These are phyloP conservation scores for Lithobates sylvaticus DNA, from an alignment of 2,797 vertebrate species.

Conservation along the genomic window DNA sequence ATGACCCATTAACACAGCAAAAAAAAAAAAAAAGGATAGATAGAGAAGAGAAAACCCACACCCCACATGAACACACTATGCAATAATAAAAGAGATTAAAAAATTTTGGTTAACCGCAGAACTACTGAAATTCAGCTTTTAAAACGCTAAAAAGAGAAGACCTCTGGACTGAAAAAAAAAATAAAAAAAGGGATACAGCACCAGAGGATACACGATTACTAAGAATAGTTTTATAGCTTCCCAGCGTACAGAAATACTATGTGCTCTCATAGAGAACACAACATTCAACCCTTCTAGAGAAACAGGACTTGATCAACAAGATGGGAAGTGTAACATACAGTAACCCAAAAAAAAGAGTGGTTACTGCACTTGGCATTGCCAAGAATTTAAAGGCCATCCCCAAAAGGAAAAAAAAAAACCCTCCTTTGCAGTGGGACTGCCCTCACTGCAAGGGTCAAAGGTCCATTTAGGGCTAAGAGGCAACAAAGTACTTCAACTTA, in stretches of 20 bases:
- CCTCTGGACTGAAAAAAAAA: no score
- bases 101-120: background rate
- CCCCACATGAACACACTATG: background rate
- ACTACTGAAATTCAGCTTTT: slow-evolving; percentile 22
- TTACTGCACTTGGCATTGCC: no score
- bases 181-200: no score
- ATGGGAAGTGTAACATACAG: no score
- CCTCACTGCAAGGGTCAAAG: no score
- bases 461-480: no score
- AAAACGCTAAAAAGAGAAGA: background rate
- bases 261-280: slow-evolving; percentile 22
- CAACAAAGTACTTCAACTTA: no score
- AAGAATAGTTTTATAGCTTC: background rate
- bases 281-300: background rate
- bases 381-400: no score
- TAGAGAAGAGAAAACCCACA: background rate
- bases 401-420: no score
- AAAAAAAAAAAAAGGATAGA: background rate
- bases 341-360: no score
- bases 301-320: no score
- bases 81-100: background rate
- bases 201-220: background rate
- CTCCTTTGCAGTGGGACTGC: no score
- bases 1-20: background rate
- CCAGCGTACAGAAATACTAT: background rate